Conservation (phyloP, 2,797 vertebrate species). For the Brachyrhaphis roseni region DNA sequence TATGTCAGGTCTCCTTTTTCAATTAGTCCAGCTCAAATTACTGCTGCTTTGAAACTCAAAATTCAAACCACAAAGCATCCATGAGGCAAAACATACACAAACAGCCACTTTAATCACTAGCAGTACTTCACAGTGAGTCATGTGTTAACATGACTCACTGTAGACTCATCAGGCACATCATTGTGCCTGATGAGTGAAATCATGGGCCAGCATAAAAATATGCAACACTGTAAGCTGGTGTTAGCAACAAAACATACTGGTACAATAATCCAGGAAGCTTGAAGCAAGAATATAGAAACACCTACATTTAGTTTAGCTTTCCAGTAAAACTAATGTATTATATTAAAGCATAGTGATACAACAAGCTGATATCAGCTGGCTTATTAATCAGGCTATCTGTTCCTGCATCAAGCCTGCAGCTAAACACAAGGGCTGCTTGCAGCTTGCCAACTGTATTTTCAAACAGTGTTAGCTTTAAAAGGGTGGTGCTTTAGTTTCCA, state of each 20-base stretch:
- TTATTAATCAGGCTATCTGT: neutral
- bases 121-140: constrained; percentile 3
- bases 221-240: neutral
- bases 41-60: constrained; percentile 51
- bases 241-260: neutral
- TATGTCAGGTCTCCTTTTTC: constrained; percentile 43
- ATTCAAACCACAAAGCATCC: constrained; percentile 18
- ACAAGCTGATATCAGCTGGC: too few relatives aligned
- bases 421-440: neutral
- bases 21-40: constrained; percentile 30
- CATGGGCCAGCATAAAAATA: neutral
- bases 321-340: neutral
- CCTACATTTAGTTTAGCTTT: neutral
- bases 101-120: too few relatives aligned
- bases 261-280: neutral
- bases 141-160: neutral
- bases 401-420: neutral
- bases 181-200: neutral
- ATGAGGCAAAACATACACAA: neutral
- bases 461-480: neutral
- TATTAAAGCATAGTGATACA: too few relatives aligned
- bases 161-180: neutral
- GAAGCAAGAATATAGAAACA: neutral
- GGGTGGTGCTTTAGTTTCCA: neutral
- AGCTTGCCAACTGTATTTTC: neutral